A percentile compares a stretch with the other conserved stretches of the same genome.
Evolutionary conservation across 2,888 invertebrate species (phyloP).

Genomic region (Meloe dianella): DNA sequence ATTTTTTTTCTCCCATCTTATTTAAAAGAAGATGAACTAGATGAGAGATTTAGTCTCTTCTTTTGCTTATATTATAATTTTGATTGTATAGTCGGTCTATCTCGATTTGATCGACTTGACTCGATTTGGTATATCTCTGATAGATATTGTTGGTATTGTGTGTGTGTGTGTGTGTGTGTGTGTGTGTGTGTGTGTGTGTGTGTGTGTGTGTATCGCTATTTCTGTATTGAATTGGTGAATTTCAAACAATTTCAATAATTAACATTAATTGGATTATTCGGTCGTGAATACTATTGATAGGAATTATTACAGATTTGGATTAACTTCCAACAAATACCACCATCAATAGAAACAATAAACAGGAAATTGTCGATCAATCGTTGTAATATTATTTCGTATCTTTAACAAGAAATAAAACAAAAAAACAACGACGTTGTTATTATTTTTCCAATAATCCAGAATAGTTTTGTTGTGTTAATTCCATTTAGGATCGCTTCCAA

Average conservation of each 20-base stretch:
- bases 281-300: neutral
- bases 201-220: no score
- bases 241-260: neutral
- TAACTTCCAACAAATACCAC: neutral
- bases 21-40: neutral
- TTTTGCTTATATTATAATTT: neutral
- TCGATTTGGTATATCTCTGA: no score
- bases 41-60: neutral
- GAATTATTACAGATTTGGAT: neutral
- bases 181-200: no score
- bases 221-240: neutral
- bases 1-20: neutral
- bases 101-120: neutral
- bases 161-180: no score
- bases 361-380: neutral
- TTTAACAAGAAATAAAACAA: neutral
- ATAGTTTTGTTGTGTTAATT: neutral
- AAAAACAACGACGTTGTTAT: neutral
- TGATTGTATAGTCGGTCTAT: neutral
- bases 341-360: neutral
- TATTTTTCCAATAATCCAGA: neutral
- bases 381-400: neutral
- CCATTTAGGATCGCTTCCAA: no score
- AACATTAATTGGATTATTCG: neutral
- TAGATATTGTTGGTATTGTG: no score